Percentiles rank a stretch among this genome's conserved stretches.
phyloP scores from a whole-genome alignment of 2,797 vertebrate species.

The Argya squamiceps region DNA sequence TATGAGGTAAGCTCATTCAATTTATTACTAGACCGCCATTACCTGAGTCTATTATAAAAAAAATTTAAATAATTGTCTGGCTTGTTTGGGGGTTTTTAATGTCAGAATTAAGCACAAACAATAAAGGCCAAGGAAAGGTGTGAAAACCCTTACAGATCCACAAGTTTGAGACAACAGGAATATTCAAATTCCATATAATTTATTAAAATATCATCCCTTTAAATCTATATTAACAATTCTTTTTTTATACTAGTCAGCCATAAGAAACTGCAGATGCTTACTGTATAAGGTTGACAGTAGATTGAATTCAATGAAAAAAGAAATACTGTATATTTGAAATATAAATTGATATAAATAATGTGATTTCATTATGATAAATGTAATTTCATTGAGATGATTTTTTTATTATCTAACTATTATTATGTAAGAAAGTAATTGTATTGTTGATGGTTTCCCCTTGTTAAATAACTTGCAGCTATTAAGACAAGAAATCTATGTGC shows the following conservation, averaged over 20 bases:
- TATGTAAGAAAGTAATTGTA: neutral
- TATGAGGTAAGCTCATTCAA: neutral
- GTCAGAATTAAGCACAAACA: neutral
- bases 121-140: neutral
- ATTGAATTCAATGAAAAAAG: neutral
- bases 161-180: neutral
- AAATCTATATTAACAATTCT: neutral
- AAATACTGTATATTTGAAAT: neutral
- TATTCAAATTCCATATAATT: neutral
- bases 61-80: neutral
- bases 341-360: neutral
- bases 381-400: neutral
- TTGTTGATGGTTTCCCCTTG: neutral
- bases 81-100: neutral
- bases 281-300: neutral
- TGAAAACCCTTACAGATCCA: neutral
- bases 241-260: neutral
- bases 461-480: neutral
- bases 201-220: neutral
- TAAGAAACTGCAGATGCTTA: neutral
- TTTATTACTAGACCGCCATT: neutral
- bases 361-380: neutral
- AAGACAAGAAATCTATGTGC: neutral
- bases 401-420: neutral
- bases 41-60: neutral